Conservation (phyloP, 2,888 invertebrate species). For the Heteromyza rotundicornis region DNA sequence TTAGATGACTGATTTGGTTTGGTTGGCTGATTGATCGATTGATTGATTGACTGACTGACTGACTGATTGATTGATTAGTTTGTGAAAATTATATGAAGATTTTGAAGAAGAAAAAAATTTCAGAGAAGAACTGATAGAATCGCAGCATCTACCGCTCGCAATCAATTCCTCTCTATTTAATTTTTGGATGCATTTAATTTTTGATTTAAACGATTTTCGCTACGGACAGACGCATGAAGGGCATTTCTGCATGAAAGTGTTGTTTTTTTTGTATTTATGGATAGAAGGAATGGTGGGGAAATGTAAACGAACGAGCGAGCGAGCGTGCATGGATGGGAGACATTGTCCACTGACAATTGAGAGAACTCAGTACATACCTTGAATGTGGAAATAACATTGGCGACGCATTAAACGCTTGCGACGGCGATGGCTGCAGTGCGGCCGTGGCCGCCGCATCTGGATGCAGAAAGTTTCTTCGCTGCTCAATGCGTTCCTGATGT, state of each 20-base stretch:
- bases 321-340: neutral
- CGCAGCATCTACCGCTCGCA: no score
- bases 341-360: neutral
- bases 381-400: constrained; percentile 68
- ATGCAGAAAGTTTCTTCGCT: constrained; percentile 83
- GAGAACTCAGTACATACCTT: constrained; percentile 65
- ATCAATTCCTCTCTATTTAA: no score
- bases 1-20: no score
- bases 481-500: constrained; percentile 82
- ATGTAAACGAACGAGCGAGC: constrained; percentile 7
- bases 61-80: no score
- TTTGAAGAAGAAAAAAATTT: no score
- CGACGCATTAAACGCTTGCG: constrained; percentile 63
- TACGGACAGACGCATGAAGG: no score
- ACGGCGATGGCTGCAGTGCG: constrained; percentile 63
- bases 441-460: constrained; percentile 80
- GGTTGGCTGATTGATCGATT: no score
- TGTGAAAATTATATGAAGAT: no score
- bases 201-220: no score
- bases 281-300: constrained; percentile 24
- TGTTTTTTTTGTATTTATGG: constrained; percentile 20
- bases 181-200: no score
- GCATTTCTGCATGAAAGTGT: constrained; percentile 31
- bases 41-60: no score
- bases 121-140: no score